Evolutionary conservation across 1,140 invertebrate genomes (phyloP).

Genomic region (Drosophila lacteicornis): DNA sequence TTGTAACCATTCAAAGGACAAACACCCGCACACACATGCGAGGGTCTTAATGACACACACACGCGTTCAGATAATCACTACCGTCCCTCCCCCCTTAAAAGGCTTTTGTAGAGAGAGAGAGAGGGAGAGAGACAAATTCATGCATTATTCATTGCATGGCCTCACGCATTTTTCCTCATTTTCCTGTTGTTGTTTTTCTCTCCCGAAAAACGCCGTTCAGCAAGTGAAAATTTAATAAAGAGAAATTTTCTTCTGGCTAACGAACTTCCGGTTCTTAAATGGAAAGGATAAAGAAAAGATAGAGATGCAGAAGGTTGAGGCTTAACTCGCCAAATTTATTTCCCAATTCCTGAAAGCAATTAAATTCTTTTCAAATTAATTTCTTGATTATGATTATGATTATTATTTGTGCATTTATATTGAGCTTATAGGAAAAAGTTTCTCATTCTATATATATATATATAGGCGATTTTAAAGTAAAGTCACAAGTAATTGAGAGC

Average conservation of each 20-base stretch:
- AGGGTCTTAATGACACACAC: slow-evolving; percentile 61
- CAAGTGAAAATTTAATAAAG: slow-evolving; percentile 78
- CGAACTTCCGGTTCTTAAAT: slow-evolving; percentile 63
- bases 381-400: not conserved
- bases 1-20: slow-evolving; percentile 48
- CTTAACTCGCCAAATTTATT: slow-evolving; percentile 39
- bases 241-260: slow-evolving; percentile 63
- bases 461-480: too few relatives aligned
- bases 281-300: not conserved
- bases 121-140: slow-evolving; percentile 46
- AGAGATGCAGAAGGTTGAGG: slow-evolving; percentile 8
- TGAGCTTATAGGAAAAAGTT: too few relatives aligned
- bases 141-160: slow-evolving; percentile 75
- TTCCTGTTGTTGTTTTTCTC: slow-evolving; percentile 56
- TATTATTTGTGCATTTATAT: too few relatives aligned
- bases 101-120: slow-evolving; percentile 50
- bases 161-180: slow-evolving; percentile 75
- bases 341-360: slow-evolving; percentile 31
- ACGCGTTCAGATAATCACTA: slow-evolving; percentile 70
- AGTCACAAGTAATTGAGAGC: too few relatives aligned
- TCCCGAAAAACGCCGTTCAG: slow-evolving; percentile 32
- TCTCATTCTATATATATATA: too few relatives aligned
- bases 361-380: slow-evolving; percentile 28
- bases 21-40: slow-evolving; percentile 6
- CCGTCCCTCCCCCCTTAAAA: slow-evolving; percentile 33